A percentile compares a stretch with the other conserved stretches of the same genome.
phyloP scores from a whole-genome alignment of 2,113 vertebrate genomes.

The Mesembrinibis cayennensis region DNA sequence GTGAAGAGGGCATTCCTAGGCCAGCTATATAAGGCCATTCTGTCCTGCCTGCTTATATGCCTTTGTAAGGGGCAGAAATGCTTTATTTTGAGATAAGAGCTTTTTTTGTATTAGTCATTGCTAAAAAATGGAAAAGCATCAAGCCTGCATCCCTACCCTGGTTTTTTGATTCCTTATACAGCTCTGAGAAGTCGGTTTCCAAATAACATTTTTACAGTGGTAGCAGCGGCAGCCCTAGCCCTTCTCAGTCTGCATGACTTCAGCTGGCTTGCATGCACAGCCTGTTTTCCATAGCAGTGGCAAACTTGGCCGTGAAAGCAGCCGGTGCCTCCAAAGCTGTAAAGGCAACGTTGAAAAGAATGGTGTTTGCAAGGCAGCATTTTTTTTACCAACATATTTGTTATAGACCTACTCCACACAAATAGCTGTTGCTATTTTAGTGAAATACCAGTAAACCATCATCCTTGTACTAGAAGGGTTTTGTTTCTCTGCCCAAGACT shows the following conservation, averaged over 20 bases:
- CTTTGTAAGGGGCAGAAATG: constrained; percentile 3
- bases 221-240: constrained; percentile 9
- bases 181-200: constrained; percentile 49
- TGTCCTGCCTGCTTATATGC: background rate
- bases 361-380: constrained; percentile 21
- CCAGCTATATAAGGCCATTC: constrained; percentile 6
- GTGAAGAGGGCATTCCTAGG: background rate
- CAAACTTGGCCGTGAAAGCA: constrained; percentile 75
- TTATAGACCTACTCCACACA: background rate
- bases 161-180: constrained; percentile 46
- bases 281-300: constrained; percentile 71
- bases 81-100: background rate
- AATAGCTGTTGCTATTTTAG: constrained; percentile 38
- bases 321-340: constrained; percentile 54
- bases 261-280: constrained; percentile 63
- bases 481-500: background rate
- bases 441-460: background rate
- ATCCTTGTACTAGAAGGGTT: background rate
- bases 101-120: background rate
- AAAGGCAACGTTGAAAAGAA: constrained; percentile 45
- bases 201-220: constrained; percentile 50
- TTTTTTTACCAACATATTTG: constrained; percentile 32
- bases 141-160: background rate
- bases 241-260: constrained; percentile 53
- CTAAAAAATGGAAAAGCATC: background rate